Percentiles rank a stretch among this genome's conserved stretches.
Conservation (phyloP, 2,113 vertebrate genomes). For the Excalfactoria chinensis region DNA sequence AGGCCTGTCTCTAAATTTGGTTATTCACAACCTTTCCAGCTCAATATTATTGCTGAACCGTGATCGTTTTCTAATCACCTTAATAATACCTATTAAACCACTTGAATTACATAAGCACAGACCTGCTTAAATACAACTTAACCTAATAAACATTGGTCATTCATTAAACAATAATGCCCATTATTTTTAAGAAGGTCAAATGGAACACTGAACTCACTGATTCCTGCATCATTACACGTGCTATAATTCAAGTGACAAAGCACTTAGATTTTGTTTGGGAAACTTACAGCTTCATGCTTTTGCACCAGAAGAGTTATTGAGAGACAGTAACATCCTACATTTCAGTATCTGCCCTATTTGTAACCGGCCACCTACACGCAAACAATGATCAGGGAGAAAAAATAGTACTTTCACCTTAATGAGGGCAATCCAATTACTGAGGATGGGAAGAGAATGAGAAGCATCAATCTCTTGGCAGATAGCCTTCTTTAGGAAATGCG, state of each 20-base stretch:
- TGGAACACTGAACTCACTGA: constrained; percentile 56
- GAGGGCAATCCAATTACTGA: constrained; percentile 77
- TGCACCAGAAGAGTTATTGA: constrained; percentile 17
- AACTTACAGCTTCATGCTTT: background rate
- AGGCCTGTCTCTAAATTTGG: constrained; percentile 82
- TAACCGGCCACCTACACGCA: constrained; percentile 60
- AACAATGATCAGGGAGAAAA: constrained; percentile 54
- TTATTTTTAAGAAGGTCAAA: constrained; percentile 72
- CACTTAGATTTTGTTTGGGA: constrained; percentile 34
- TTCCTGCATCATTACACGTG: constrained; percentile 46
- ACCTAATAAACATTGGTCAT: constrained; percentile 82
- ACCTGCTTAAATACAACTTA: constrained; percentile 82
- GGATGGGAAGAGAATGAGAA: constrained; percentile 69
- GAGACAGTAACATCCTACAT: background rate
- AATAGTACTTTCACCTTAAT: constrained; percentile 69
- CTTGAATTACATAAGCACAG: constrained; percentile 76
- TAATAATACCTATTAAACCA: constrained; percentile 86
- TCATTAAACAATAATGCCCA: constrained; percentile 73
- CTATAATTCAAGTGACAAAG: constrained; percentile 51
- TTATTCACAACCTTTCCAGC: constrained; percentile 83
- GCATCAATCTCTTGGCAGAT: constrained; percentile 72
- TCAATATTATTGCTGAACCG: constrained; percentile 85
- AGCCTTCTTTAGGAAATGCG: constrained; percentile 50
- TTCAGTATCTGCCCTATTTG: constrained; percentile 55
- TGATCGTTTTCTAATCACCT: constrained; percentile 86